These are phyloP conservation scores for Phrynocephalus versicolor DNA, from an alignment of 2,113 vertebrate genomes.

Conservation along the genomic window DNA sequence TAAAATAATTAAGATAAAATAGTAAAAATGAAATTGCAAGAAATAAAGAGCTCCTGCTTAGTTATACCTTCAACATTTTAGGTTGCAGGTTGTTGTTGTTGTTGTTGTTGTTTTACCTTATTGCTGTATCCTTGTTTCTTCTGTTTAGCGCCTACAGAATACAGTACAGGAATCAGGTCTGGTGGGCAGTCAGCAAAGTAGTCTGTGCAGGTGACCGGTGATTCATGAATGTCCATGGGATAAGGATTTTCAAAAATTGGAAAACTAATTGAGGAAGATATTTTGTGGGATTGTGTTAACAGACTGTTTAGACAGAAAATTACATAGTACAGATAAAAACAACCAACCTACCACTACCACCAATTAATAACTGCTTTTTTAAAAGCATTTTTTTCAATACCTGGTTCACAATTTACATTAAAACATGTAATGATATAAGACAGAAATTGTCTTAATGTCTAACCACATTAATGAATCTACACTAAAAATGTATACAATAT, in stretches of 20 bases:
- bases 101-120: slow-evolving; percentile 84
- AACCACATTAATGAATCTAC: not conserved
- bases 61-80: not conserved
- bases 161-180: slow-evolving; percentile 94
- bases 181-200: slow-evolving; percentile 97
- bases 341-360: slow-evolving; percentile 5
- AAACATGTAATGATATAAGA: not conserved
- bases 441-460: not conserved
- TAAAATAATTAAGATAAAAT: not conserved
- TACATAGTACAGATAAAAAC: slow-evolving; percentile 15
- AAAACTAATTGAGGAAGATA: slow-evolving; percentile 84
- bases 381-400: not conserved
- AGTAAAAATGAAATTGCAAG: not conserved
- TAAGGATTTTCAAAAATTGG: slow-evolving; percentile 99
- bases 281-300: slow-evolving; percentile 51
- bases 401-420: slow-evolving; percentile 17
- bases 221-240: slow-evolving; percentile 97
- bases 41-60: not conserved
- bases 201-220: slow-evolving; percentile 96
- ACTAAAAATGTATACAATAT: not conserved
- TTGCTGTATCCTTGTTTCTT: slow-evolving; percentile 98
- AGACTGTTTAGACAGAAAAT: slow-evolving; percentile 32
- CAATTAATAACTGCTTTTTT: not conserved
- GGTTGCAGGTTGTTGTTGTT: too few relatives aligned
- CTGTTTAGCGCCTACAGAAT: slow-evolving; percentile 96